Evolutionary conservation across 2,113 vertebrate genomes (phyloP), one percentile per base, ranked within the genome.

Genomic region (Catagonus wagneri): DNA sequence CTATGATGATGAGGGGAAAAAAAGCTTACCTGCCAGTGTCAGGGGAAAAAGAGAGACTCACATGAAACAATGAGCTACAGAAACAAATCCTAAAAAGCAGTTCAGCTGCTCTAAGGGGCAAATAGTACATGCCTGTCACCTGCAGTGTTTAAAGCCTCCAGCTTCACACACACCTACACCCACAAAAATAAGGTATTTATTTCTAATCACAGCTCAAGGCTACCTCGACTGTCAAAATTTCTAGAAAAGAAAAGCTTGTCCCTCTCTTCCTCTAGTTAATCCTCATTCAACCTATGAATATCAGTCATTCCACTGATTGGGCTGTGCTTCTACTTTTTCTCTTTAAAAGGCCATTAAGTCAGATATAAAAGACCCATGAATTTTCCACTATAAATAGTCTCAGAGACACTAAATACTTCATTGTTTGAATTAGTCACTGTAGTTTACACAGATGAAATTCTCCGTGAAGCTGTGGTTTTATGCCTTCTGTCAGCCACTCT

Each of bases 291-390:
- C 84, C 92, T 97, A 66, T 94, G 98, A 98, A 98, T 98, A 98
- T 98, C 97, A 97, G 92, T 98, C 97, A 98, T 97, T 97, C 74
- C 85, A 97, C 97, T 96, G 97, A 98, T 97, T 98, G 95, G 78
- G 72, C 63, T 84, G 87, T 97, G 97, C 98, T 98, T 98, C 98
- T 97, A 96, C 56, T 95, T 98, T 98, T 98, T 98, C 96, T 98
- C 71, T 98, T 98, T 98, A 98, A 98, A 98, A 97, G 97, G 34
- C 54, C 95, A 92, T 97, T 98, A 98, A 98, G 97, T 96, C 93
- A 88, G 65, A 89, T 97, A 94, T 96, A 98, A 98, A 98, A 97
- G 85, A 95, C 52, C 36, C 86, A 96, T 98, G 98, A 92, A 56
- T 98, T 98, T 98, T 96, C 96, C 95, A 13, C 96, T 96, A 60